Base-by-base conservation (phyloP, 2,113 vertebrate species). In the Polyodon spathula region DNA sequence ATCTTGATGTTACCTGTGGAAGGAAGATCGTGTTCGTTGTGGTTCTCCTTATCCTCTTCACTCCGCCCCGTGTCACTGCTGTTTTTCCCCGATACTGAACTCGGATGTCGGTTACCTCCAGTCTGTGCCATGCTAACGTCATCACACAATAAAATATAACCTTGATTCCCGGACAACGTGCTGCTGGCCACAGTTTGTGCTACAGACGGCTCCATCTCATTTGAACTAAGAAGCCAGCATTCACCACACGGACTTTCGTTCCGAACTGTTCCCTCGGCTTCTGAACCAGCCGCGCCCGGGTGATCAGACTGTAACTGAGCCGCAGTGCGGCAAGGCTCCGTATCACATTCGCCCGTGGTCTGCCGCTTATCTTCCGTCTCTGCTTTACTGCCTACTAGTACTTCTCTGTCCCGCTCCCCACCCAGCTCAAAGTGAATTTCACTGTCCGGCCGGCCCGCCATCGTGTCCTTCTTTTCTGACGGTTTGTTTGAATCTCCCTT, bases 401-500 rank as follows among this genome's bases (percentile, higher is more conserved):
- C 48, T 8, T 54, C 3, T 40, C 39, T 52, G 12, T 7, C 27
- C 50, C 12, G 4, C 17, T 15, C 38, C 39, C 52, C 27, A 27
- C 27, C 27, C 3, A 27, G 27, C 3, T 27, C 27, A 27, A 27
- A 27, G 27, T 27, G 27, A 1, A 27, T 27, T 27, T 27, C 27
- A 27, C 3, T 1, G 2, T 1, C 27, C 27, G 1, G 27, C 27
- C 27, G 27, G 27, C 3, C 63, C 39, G 63, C 56, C 63, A 64
- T 64, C 16, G 3, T 3, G 27, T 53, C 40, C 12, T 17, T 8
- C 37, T 5, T n/a, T 5, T 57, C n/a, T 39, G 11, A 44, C 7
- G 7, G 42, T 9, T 12, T 44, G 38, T 64, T 64, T 59, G 56
- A 64, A 59, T 59, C 39, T 38, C 56, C 63, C 63, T 8, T 8